Conservation (phyloP, 2,113 vertebrate species). For the Brachirus orientalis region DNA sequence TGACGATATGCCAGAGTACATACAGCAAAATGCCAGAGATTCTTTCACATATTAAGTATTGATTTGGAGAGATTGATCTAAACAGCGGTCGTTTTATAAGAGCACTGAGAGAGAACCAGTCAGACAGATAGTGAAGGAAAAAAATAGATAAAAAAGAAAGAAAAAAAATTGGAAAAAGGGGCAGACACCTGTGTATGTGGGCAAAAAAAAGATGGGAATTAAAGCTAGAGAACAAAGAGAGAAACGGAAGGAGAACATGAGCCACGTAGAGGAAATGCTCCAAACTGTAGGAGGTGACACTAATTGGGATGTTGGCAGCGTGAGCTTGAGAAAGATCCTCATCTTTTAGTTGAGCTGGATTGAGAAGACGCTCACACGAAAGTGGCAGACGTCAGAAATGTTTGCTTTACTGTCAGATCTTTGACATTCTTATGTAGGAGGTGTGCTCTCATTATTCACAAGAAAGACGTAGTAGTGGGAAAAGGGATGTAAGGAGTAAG, state of each 20-base stretch:
- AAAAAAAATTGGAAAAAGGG: background rate
- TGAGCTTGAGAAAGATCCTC: slow-evolving; percentile 39
- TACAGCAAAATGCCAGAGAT: slow-evolving; percentile 71
- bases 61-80: slow-evolving; percentile 73
- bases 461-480: slow-evolving; percentile 1
- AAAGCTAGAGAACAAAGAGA: slow-evolving; percentile 58
- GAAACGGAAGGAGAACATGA: slow-evolving; percentile 42
- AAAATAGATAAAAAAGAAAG: slow-evolving; percentile 17
- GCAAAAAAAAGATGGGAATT: slow-evolving; percentile 43
- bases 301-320: slow-evolving; percentile 70
- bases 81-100: slow-evolving; percentile 66
- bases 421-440: background rate
- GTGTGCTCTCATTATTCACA: slow-evolving; percentile 32
- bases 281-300: slow-evolving; percentile 59
- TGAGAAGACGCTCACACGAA: slow-evolving; percentile 43
- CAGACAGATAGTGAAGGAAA: slow-evolving; percentile 39
- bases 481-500: slow-evolving; percentile 6
- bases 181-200: slow-evolving; percentile 38
- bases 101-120: slow-evolving; percentile 54
- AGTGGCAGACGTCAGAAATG: slow-evolving; percentile 55
- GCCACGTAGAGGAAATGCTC: slow-evolving; percentile 44
- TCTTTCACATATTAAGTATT: slow-evolving; percentile 82
- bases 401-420: slow-evolving; percentile 60
- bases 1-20: slow-evolving; percentile 68
- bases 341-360: slow-evolving; percentile 38